These are phyloP conservation scores for Campylorhamphus procurvoides DNA, from an alignment of 2,113 vertebrate genomes.

Conservation along the genomic window DNA sequence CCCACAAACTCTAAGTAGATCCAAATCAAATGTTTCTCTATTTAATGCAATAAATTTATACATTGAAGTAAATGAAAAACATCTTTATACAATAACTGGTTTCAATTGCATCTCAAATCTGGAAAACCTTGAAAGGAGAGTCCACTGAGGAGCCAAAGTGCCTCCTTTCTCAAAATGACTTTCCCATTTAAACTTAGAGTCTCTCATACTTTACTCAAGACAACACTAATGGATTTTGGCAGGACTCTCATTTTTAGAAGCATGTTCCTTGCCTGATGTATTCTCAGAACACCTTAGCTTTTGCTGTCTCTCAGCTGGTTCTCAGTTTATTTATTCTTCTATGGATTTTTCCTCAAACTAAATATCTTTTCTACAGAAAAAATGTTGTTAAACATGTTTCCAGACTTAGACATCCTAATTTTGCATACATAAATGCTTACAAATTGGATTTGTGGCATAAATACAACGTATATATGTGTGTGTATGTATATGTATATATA, in stretches of 20 bases:
- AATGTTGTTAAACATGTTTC: not conserved
- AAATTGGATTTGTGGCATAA: not conserved
- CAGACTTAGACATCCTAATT: not conserved
- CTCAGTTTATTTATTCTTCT: not conserved
- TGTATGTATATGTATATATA: rapidly evolving
- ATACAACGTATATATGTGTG: not conserved
- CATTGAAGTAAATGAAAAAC: rapidly evolving
- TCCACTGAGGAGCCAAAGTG: not conserved
- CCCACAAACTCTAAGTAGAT: not conserved
- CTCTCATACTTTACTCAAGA: not conserved
- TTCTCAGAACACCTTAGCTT: not conserved
- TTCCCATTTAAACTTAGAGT: not conserved
- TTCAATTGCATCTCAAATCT: not conserved
- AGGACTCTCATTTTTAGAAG: not conserved
- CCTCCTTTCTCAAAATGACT: not conserved
- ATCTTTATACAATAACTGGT: not conserved
- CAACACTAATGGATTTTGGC: not conserved
- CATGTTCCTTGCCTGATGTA: not conserved
- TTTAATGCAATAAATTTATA: not conserved
- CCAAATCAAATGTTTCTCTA: not conserved
- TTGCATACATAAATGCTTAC: not conserved
- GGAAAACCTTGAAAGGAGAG: not conserved
- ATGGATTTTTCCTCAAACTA: not conserved
- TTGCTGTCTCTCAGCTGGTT: not conserved
- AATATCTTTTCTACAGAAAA: not conserved